phyloP scores from a whole-genome alignment of 2,113 vertebrate species.

The Melospiza melodia region DNA sequence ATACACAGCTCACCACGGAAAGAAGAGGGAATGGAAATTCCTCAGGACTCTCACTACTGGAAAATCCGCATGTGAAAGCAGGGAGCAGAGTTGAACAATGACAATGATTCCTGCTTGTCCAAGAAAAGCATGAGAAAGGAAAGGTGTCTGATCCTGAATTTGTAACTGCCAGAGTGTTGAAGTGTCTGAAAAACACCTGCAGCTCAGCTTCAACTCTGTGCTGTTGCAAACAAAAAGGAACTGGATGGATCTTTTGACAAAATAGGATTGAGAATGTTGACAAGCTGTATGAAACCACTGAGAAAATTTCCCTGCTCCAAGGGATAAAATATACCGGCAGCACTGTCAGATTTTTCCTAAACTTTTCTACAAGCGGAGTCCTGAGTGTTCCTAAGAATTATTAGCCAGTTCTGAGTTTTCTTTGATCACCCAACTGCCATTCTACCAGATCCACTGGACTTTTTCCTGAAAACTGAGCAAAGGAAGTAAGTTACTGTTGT shows the following conservation, averaged over 20 bases:
- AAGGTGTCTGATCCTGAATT: neutral
- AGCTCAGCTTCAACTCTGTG: neutral
- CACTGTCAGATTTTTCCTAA: neutral
- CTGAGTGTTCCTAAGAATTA: neutral
- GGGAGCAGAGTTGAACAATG: neutral
- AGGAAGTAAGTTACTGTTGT: neutral
- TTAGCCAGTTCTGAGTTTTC: neutral
- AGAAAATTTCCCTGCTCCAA: neutral
- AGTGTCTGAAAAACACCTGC: neutral
- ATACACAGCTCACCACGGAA: accelerated
- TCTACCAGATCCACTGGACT: neutral
- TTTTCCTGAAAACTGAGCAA: neutral
- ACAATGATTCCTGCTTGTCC: neutral
- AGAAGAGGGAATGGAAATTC: neutral
- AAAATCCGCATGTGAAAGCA: neutral
- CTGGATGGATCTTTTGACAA: neutral
- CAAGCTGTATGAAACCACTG: neutral
- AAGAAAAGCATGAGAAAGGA: neutral
- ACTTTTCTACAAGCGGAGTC: neutral
- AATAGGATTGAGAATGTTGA: neutral
- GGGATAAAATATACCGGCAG: neutral
- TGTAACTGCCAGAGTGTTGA: neutral
- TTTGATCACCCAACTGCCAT: neutral
- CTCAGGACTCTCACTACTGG: neutral
- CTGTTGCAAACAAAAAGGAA: neutral